These are phyloP conservation scores for Chromoteleia sp. DNA, from an alignment of 2,888 invertebrate genomes.

Conservation along the genomic window DNA sequence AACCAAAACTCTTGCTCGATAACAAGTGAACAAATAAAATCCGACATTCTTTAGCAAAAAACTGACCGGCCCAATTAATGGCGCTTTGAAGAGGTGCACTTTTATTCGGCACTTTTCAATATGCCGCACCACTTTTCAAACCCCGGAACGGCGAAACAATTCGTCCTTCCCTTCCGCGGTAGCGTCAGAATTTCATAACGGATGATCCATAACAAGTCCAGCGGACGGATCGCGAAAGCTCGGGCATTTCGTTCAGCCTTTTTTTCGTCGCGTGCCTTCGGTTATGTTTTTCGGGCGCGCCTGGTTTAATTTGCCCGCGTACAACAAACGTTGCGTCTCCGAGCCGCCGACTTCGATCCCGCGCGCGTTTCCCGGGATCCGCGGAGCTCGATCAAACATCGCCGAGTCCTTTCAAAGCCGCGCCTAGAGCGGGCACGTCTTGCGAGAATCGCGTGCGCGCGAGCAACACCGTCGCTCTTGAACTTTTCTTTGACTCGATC, in stretches of 20 bases:
- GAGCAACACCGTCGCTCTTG: constrained; percentile 24
- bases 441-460: constrained; percentile 20
- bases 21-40: no score
- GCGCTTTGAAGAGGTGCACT: not conserved
- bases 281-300: constrained; percentile 24
- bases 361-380: constrained; percentile 27
- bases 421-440: not conserved
- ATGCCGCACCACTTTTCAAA: not conserved
- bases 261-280: not conserved
- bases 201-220: not conserved
- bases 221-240: constrained; percentile 16
- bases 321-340: constrained; percentile 35
- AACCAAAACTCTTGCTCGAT: no score
- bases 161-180: not conserved
- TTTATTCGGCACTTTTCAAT: not conserved
- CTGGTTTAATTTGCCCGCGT: constrained; percentile 43
- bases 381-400: constrained; percentile 23
- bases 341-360: constrained; percentile 27
- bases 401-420: constrained; percentile 30
- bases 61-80: not conserved
- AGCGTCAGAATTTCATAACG: constrained; percentile 27
- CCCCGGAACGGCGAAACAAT: not conserved
- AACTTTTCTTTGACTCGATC: constrained; percentile 60
- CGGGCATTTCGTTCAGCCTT: not conserved
- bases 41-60: not conserved